A percentile compares a stretch with the other conserved stretches of the same genome.
phyloP scores from a whole-genome alignment of 2,888 invertebrate species.

The Ophion obscuratus region DNA sequence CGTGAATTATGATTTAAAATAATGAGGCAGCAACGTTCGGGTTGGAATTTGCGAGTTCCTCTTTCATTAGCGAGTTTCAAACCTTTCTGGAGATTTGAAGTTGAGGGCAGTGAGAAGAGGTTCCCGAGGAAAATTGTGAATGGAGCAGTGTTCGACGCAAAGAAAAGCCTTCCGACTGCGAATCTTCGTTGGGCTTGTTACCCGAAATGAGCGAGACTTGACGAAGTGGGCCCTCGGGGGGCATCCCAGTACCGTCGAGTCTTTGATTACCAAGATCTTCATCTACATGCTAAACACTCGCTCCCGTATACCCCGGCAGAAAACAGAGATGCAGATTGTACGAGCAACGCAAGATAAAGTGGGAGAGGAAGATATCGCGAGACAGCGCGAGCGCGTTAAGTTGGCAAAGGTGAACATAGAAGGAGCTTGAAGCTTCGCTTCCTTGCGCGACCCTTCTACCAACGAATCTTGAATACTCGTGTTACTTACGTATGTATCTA shows the following conservation, averaged over 20 bases:
- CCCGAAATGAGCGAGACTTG: constrained; percentile 82
- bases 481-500: constrained; percentile 83
- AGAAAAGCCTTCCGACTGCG: constrained; percentile 32
- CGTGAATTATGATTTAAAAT: too few relatives aligned
- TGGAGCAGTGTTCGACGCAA: constrained; percentile 23
- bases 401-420: constrained; percentile 40
- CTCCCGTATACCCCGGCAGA: constrained; percentile 43
- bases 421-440: constrained; percentile 31
- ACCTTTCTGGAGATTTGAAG: neutral
- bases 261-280: constrained; percentile 84
- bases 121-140: constrained; percentile 30
- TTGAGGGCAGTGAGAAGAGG: constrained; percentile 14
- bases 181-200: constrained; percentile 53
- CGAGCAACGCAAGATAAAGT: constrained; percentile 32
- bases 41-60: neutral
- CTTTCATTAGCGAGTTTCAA: neutral
- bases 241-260: constrained; percentile 68
- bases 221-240: constrained; percentile 83
- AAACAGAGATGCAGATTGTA: constrained; percentile 4
- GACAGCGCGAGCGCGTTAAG: constrained; percentile 38
- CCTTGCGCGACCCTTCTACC: constrained; percentile 66
- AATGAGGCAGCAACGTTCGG: neutral
- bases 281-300: constrained; percentile 83
- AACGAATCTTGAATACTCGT: constrained; percentile 81
- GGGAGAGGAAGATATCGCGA: constrained; percentile 26